These are phyloP conservation scores for Cyphomyrus discorhynchus DNA, from an alignment of 2,113 vertebrate genomes.

Conservation along the genomic window DNA sequence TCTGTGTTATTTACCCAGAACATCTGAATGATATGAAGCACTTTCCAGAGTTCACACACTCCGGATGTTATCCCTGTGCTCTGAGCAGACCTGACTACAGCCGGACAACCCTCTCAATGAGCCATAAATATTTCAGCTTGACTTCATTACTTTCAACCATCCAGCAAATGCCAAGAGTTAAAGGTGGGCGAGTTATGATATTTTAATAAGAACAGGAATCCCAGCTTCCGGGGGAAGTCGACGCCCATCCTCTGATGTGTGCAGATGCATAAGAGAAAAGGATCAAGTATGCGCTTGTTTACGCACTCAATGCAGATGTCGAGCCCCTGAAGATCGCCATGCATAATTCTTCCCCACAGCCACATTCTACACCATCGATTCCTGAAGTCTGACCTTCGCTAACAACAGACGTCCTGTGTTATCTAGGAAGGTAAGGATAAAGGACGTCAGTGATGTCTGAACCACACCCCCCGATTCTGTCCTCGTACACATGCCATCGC, in stretches of 20 bases:
- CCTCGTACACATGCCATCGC: background rate
- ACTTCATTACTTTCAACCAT: background rate
- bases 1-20: background rate
- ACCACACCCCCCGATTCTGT: background rate
- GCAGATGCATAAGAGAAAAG: background rate
- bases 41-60: background rate
- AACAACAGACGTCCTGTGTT: background rate
- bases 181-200: background rate
- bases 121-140: background rate
- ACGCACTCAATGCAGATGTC: background rate
- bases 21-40: background rate
- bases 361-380: background rate
- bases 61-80: background rate
- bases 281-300: background rate
- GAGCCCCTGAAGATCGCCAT: background rate
- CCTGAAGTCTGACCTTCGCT: background rate
- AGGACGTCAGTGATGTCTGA: background rate
- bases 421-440: background rate
- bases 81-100: background rate
- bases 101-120: background rate
- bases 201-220: background rate
- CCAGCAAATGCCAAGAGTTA: background rate
- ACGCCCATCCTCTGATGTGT: background rate
- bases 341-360: background rate
- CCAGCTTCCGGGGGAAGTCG: background rate